Evolutionary conservation across 2,113 vertebrate species (phyloP), one percentile per base, ranked within the genome.

Genomic region (Emydocephalus ijimae): DNA sequence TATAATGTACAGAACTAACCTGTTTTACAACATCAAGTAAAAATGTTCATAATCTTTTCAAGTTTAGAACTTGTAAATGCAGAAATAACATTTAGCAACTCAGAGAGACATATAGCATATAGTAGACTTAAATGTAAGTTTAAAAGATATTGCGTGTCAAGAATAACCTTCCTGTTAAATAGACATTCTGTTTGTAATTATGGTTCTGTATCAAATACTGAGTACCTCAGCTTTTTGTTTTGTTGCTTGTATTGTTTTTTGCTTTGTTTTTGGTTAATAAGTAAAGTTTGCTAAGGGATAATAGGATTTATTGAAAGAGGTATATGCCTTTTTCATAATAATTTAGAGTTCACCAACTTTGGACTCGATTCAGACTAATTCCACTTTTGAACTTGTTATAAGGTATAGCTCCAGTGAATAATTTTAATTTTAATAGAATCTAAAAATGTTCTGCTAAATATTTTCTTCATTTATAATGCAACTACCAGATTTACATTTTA

Each of bases 171-270:
- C 1, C 2, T 92, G 29, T 85, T 56, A 61, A 81, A 55, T 57
- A 91, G 93, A 95, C 93, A 92, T 43, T 56, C 3, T 55, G 92
- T 88, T 7, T 57, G 74, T 86, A 34, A 88, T 89, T 95, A 69
- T 92, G 52, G 20, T 24, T 88, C 14, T 88, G 23, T 87, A 90
- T 26, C 34, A 55, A 21, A 93, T 93, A 89, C 26, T 61, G 61
- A 43, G 69, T 4, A 88, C 0, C 88, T 87, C 43, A 34, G 24
- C 69, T 54, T 91, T 90, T 48, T 87, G 74, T 15, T 87, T 12
- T 69, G 91, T 64, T 92, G 39, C 69, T 81, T 81, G 15, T 39
- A 39, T 81, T 74, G n/a, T 39, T 81, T 81, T 81, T 81, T n/a
- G 15, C 15, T 1, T 89, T 87, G 26, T 57, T 92, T 55, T 85